Conservation (phyloP, 2,888 invertebrate species). For the Formica aserva region DNA sequence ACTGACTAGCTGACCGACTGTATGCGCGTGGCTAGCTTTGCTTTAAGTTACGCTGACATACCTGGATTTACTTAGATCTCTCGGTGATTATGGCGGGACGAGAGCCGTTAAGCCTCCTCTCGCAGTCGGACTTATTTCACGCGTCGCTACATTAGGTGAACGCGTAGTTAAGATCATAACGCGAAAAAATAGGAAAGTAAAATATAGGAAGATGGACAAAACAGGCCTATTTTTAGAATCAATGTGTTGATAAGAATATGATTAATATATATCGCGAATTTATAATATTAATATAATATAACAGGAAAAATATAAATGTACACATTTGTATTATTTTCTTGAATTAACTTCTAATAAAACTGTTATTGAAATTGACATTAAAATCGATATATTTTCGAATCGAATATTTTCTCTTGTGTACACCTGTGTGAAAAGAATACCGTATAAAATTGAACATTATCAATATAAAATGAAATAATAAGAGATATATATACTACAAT, state of each 20-base stretch:
- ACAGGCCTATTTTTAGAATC: not conserved
- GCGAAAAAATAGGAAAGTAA: constrained; percentile 10
- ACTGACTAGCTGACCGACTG: constrained; percentile 24
- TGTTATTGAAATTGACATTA: not conserved
- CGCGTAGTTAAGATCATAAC: not conserved
- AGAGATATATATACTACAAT: no score
- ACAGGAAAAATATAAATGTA: not conserved
- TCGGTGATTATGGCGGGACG: constrained; percentile 33
- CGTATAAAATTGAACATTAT: not conserved
- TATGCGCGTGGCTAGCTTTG: constrained; percentile 42
- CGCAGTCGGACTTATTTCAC: constrained; percentile 45
- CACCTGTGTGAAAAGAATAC: not conserved
- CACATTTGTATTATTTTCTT: not conserved
- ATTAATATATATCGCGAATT: not conserved
- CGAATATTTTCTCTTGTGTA: not conserved
- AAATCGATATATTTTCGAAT: not conserved
- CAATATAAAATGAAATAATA: not conserved
- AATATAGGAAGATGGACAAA: not conserved
- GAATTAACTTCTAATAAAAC: not conserved
- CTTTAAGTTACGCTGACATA: constrained; percentile 51
- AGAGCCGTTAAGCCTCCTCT: constrained; percentile 29
- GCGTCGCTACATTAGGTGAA: constrained; percentile 33
- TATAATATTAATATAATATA: not conserved
- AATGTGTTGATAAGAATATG: not conserved
- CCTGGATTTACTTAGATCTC: constrained; percentile 49